phyloP scores from a whole-genome alignment of 2,113 vertebrate species.

The Alethe diademata region DNA sequence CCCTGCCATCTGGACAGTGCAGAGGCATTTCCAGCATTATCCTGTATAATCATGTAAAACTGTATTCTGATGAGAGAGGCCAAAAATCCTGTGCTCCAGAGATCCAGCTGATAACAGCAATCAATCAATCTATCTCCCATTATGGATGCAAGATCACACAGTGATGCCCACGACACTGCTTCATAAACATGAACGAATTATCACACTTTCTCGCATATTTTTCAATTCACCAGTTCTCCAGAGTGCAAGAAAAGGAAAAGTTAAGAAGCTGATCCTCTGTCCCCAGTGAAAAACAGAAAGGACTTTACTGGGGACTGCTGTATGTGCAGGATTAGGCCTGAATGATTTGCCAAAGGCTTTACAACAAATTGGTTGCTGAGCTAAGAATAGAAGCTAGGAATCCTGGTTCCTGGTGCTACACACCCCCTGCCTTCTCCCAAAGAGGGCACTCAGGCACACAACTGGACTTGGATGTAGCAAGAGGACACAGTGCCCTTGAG shows the following conservation, averaged over 20 bases:
- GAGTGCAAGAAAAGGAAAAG: neutral
- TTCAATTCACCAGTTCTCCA: neutral
- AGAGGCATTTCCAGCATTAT: conserved; percentile 42
- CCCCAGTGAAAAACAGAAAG: neutral
- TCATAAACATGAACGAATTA: neutral
- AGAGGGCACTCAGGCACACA: neutral
- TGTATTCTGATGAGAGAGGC: conserved; percentile 8
- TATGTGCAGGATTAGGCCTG: neutral
- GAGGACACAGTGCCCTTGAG: neutral
- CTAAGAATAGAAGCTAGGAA: neutral
- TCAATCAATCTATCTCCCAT: neutral
- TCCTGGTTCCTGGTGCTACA: neutral
- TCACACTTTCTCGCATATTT: neutral
- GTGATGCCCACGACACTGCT: neutral
- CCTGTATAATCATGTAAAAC: conserved; percentile 25
- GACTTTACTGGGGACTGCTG: neutral
- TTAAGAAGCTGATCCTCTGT: neutral
- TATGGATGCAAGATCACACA: neutral
- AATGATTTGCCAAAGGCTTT: conserved; percentile 10
- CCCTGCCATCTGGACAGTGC: conserved; percentile 56
- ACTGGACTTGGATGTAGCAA: neutral
- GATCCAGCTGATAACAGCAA: neutral
- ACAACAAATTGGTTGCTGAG: neutral
- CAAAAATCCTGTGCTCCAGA: conserved; percentile 23
- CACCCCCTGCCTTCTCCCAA: neutral